These are phyloP conservation scores for Melanotaenia duboulayi DNA, from an alignment of 2,113 vertebrate species.

Conservation along the genomic window DNA sequence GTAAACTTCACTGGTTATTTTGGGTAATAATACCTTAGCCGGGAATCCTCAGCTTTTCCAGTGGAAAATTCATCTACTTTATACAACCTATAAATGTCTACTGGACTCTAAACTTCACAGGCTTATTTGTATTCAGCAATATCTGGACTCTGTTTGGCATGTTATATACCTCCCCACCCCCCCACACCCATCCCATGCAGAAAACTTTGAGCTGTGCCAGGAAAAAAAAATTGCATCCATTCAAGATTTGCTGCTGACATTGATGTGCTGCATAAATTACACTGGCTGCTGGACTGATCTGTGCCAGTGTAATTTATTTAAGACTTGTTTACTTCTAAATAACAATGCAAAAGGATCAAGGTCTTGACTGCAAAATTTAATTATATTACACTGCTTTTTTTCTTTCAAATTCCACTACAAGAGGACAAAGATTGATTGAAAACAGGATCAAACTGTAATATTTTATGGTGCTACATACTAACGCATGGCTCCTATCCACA, in stretches of 20 bases:
- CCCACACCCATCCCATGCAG: not conserved
- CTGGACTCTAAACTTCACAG: conserved; percentile 13
- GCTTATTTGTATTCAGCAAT: conserved; percentile 51
- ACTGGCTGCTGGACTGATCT: not conserved
- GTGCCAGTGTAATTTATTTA: conserved; percentile 8
- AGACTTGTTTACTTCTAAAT: not conserved
- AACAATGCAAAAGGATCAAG: not conserved
- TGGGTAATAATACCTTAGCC: conserved; percentile 18
- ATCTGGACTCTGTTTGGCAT: conserved; percentile 26
- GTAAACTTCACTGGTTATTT: conserved; percentile 54
- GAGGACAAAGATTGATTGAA: not conserved
- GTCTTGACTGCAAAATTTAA: not conserved
- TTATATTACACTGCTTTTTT: not conserved
- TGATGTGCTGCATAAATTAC: not conserved
- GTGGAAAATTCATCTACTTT: conserved; percentile 1
- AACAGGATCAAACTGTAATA: no score
- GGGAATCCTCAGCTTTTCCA: conserved; percentile 1
- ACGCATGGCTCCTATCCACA: no score
- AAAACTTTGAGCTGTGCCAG: conserved; percentile 7
- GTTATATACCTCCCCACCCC: conserved; percentile 19
- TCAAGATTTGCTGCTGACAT: conserved; percentile 21
- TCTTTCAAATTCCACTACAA: conserved; percentile 2
- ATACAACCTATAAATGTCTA: conserved; percentile 19
- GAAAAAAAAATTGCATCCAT: not conserved
- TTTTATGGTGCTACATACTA: no score